Evolutionary conservation across 2,113 vertebrate genomes (phyloP), one percentile per base, ranked within the genome.

Genomic region (Felis chaus): DNA sequence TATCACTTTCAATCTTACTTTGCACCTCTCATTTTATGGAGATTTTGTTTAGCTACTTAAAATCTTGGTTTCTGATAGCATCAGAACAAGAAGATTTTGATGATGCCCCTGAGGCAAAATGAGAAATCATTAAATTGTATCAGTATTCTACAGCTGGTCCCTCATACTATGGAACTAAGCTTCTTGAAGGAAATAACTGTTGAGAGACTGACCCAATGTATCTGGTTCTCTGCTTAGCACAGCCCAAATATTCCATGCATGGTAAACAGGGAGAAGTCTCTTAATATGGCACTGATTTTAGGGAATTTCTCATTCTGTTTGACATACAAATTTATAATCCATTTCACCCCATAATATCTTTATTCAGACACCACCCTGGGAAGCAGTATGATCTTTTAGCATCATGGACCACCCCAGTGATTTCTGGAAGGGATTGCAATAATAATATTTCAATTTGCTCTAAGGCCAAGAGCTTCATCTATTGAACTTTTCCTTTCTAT

Each of bases 401-500:
- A 74, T 92, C 87, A 63, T 23, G 81, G 57, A 66, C 61, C 19
- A n/a, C 55, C 39, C 36, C 25, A 50, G 91, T 74, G 69, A 63
- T 89, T 82, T 71, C 81, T 93, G 41, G 61, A 96, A 19, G 27
- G 41, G 41, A 92, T 87, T 53, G 61, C 68, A 94, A 94, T 97
- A 41, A 94, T 97, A 92, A 96, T 85, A 96, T 96, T 97, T 93
- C 96, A 84, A 76, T 97, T 98, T 97, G 33, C 61, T 88, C 0
- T 73, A 63, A 95, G 88, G n/a, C 91, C 94, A 97, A 73, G 94
- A 89, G 85, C 97, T 97, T 86, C 48, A 89, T 95, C 69, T n/a
- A 12, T 45, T 82, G 92, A 93, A 82, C n/a, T 41, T 90, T 93
- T 71, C 61, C 86, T 94, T 98, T 53, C 94, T 93, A 94, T 97